These are phyloP conservation scores for Myotis vivesi DNA, from an alignment of 2,797 vertebrate genomes.

Conservation along the genomic window DNA sequence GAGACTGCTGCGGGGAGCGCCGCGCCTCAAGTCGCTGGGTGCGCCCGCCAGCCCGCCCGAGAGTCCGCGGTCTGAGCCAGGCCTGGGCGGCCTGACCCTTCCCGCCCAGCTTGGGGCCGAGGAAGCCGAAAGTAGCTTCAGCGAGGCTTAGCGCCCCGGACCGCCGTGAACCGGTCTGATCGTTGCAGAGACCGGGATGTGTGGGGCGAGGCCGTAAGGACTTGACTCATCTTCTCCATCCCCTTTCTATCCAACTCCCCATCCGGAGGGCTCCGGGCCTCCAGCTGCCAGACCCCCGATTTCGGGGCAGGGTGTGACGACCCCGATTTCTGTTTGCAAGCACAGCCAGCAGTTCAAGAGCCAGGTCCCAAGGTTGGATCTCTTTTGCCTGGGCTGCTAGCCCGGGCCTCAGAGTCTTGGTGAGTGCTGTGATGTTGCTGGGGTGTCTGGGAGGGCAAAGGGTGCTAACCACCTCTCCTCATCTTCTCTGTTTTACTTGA, in stretches of 20 bases:
- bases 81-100: background rate
- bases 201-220: slow-evolving; percentile 16
- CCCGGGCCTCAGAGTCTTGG: slow-evolving; percentile 46
- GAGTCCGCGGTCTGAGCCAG: background rate
- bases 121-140: background rate
- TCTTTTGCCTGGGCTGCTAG: slow-evolving; percentile 22
- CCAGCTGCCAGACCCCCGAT: background rate
- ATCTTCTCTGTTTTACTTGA: background rate
- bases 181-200: slow-evolving; percentile 44
- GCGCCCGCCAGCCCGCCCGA: background rate
- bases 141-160: background rate
- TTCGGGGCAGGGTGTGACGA: slow-evolving; percentile 40
- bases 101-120: background rate
- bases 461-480: background rate
- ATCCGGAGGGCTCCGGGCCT: background rate
- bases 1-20: slow-evolving; percentile 5
- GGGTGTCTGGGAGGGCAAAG: slow-evolving; percentile 38
- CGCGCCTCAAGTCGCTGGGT: background rate
- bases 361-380: slow-evolving; percentile 41
- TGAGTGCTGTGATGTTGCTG: slow-evolving; percentile 64
- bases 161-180: background rate
- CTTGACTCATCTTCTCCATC: slow-evolving; percentile 39
- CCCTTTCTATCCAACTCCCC: background rate
- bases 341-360: slow-evolving; percentile 19
- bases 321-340: slow-evolving; percentile 52